Percentiles rank a stretch among this genome's conserved stretches.
Conservation (phyloP, 1,140 invertebrate genomes). For the Amyelois transitella region DNA sequence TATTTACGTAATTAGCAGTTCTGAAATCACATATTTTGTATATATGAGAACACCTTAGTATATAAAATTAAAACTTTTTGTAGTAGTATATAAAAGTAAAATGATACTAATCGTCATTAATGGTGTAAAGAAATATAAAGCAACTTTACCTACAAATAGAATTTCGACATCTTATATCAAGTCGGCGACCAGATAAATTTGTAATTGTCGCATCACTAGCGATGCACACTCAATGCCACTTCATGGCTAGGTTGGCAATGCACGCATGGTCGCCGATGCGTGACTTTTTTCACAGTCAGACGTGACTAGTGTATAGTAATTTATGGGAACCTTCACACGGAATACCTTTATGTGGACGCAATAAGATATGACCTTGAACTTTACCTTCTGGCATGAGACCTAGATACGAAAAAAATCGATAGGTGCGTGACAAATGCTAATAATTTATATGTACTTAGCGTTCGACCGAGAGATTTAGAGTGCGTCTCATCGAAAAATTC, state of each 20-base stretch:
- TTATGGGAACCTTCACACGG: not conserved
- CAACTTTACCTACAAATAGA: too few relatives aligned
- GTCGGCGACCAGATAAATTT: too few relatives aligned
- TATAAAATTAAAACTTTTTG: not conserved
- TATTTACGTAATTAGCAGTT: too few relatives aligned
- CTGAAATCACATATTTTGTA: too few relatives aligned
- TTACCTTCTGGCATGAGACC: not conserved
- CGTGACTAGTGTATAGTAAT: conserved; percentile 12
- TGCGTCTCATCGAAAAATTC: too few relatives aligned
- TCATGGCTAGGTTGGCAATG: conserved; percentile 15
- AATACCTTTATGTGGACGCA: not conserved
- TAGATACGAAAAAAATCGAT: not conserved
- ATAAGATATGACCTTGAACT: not conserved
- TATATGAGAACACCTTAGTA: not conserved
- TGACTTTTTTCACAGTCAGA: conserved; percentile 20
- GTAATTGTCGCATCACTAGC: conserved; percentile 3
- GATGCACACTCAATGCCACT: conserved; percentile 31
- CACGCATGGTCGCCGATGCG: conserved; percentile 21
- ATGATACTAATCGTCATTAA: too few relatives aligned
- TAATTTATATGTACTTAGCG: not conserved
- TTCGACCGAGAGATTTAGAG: too few relatives aligned
- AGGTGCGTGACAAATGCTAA: not conserved
- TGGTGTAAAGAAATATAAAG: too few relatives aligned
- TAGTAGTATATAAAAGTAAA: not conserved
- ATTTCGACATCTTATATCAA: too few relatives aligned